Evolutionary conservation across 2,113 vertebrate species (phyloP).

Genomic region (Grammomys dolichurus): DNA sequence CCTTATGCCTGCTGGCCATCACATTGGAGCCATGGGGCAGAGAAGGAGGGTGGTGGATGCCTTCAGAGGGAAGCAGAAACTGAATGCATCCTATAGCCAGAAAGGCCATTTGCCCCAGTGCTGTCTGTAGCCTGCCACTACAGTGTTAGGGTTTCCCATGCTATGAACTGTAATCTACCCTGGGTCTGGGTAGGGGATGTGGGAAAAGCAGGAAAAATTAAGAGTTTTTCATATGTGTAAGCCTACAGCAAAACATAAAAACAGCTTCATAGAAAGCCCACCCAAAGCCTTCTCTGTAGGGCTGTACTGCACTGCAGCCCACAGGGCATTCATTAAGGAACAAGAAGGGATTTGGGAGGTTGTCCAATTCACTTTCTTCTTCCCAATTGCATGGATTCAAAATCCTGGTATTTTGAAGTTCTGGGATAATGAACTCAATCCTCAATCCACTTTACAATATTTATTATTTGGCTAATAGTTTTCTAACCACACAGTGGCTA

Average conservation of each 20-base stretch:
- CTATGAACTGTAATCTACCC: background rate
- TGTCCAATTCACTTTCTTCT: background rate
- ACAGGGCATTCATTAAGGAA: background rate
- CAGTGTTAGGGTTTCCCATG: background rate
- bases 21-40: too few species aligned
- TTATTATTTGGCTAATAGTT: background rate
- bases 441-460: background rate
- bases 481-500: background rate
- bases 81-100: background rate
- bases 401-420: constrained; percentile 3
- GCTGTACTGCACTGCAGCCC: background rate
- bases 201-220: background rate
- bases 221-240: background rate
- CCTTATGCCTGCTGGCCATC: background rate
- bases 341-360: background rate
- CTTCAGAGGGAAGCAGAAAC: too few species aligned
- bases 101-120: background rate
- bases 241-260: background rate
- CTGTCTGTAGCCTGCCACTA: background rate
- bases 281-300: background rate
- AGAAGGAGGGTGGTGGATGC: background rate
- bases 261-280: background rate
- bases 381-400: background rate
- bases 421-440: background rate
- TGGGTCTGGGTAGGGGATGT: background rate